A percentile compares a stretch with the other conserved stretches of the same genome.
These are phyloP conservation scores for Ophraella communa DNA, from an alignment of 2,888 invertebrate genomes.

Conservation along the genomic window DNA sequence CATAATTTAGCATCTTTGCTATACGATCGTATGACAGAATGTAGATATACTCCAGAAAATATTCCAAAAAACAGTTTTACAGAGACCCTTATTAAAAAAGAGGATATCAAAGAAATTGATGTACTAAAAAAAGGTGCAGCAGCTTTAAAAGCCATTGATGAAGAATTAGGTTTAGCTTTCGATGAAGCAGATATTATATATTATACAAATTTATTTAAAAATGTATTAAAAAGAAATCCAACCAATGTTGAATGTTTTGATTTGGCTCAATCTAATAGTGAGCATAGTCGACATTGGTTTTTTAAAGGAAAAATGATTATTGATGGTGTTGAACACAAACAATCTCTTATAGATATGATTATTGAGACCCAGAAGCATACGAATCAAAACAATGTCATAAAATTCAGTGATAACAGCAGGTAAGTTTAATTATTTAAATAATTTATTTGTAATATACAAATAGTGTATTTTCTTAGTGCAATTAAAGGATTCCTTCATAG, in stretches of 20 bases:
- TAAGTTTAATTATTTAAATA: conserved; percentile 50
- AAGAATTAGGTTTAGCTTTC: conserved; percentile 79
- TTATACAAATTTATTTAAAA: conserved; percentile 85
- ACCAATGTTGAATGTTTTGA: conserved; percentile 98
- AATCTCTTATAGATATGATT: conserved; percentile 91
- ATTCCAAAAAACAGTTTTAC: conserved; percentile 71
- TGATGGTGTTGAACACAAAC: conserved; percentile 78
- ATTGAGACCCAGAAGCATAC: conserved; percentile 85
- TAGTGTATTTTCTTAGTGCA: conserved; percentile 68
- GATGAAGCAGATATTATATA: conserved; percentile 92
- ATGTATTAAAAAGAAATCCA: conserved; percentile 86
- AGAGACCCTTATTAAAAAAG: conserved; percentile 70
- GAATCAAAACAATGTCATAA: conserved; percentile 94
- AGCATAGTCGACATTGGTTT: conserved; percentile 99
- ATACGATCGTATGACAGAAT: conserved; percentile 94
- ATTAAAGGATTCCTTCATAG: conserved; percentile 81
- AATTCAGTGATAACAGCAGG: conserved; percentile 97
- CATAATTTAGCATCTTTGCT: conserved; percentile 67
- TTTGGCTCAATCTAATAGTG: conserved; percentile 97
- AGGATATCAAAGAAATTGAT: conserved; percentile 84
- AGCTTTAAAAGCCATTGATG: conserved; percentile 78
- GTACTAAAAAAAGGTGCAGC: conserved; percentile 76
- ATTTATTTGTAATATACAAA: background rate
- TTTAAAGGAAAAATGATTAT: conserved; percentile 90
- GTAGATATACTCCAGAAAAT: conserved; percentile 74